A percentile compares a stretch with the other conserved stretches of the same genome.
Evolutionary conservation across 2,113 vertebrate species (phyloP).

Genomic region (Serinus canaria): DNA sequence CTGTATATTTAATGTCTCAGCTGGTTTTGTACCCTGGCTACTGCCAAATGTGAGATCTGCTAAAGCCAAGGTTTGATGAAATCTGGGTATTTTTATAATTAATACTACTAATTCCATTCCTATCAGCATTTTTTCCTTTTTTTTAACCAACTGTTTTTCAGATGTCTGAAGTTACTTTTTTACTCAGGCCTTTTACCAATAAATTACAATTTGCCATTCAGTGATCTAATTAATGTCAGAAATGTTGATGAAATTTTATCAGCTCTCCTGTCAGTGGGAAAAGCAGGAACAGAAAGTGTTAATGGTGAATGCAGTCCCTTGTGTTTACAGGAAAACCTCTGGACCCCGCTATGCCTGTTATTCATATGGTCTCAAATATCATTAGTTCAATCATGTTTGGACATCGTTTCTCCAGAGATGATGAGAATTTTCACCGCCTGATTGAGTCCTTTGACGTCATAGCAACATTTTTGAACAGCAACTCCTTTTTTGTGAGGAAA

Average conservation of each 20-base stretch:
- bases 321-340: slow-evolving; percentile 55
- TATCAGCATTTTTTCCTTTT: background rate
- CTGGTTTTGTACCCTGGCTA: background rate
- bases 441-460: background rate
- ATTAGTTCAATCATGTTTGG: slow-evolving; percentile 44
- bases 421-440: slow-evolving; percentile 42
- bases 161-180: background rate
- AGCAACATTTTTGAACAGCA: background rate
- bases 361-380: slow-evolving; percentile 9
- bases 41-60: background rate
- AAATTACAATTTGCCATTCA: background rate
- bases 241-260: background rate
- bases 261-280: background rate
- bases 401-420: slow-evolving; percentile 32
- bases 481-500: slow-evolving; percentile 17
- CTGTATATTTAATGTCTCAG: background rate
- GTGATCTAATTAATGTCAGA: background rate
- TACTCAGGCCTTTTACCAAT: background rate
- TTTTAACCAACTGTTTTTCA: background rate
- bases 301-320: background rate
- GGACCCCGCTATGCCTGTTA: slow-evolving; percentile 1
- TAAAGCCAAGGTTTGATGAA: background rate
- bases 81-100: background rate
- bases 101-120: background rate
- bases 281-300: background rate